Base-by-base conservation (phyloP, 2,113 vertebrate genomes). In the Oxyruncus cristatus region DNA sequence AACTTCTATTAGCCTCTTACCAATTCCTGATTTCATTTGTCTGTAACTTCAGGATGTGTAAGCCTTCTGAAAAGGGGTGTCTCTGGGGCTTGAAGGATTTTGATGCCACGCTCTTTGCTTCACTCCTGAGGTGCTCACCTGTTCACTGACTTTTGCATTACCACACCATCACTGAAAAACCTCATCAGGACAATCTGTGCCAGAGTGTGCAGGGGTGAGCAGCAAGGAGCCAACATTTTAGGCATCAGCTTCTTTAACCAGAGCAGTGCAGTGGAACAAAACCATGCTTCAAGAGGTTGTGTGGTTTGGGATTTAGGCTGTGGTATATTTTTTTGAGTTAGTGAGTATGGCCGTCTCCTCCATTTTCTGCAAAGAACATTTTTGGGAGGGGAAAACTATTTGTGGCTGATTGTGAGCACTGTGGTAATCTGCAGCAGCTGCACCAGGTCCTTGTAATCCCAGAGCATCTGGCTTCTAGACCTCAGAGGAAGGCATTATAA, bases 81-180 rank as follows among this genome's bases (percentile, higher is more conserved):
- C 17, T 82, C 53, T 46, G 23, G 39, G 22, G 7, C n/a, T 35
- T 37, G 55, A 35, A 62, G 39, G 39, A 47, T 84, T 92, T 81
- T 77, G 35, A 14, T 91, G 65, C 21, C 15, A 1, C 5, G 1
- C 15, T 73, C 9, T 47, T 59, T 73, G 39, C 42, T 47, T 52
- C 26, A 33, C 41, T 83, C n/a, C 49, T 56, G 30, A 78, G 53
- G 35, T 8, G 26, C 35, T 78, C 42, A 35, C 52, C 41, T 27
- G 4, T 39, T 12, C 42, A 1, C 1, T 53, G 37, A 11, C 14
- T 65, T 77, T 46, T 83, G 18, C 37, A 27, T 61, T 22, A 32
- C 22, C 28, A 3, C 6, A 2, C 32, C 10, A 1, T 15, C 9
- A 0, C 75, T 58, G 62, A 12, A 8, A 4, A 35, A 24, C 63